These are phyloP conservation scores for Corythoichthys intestinalis DNA, from an alignment of 2,113 vertebrate genomes.

Conservation along the genomic window DNA sequence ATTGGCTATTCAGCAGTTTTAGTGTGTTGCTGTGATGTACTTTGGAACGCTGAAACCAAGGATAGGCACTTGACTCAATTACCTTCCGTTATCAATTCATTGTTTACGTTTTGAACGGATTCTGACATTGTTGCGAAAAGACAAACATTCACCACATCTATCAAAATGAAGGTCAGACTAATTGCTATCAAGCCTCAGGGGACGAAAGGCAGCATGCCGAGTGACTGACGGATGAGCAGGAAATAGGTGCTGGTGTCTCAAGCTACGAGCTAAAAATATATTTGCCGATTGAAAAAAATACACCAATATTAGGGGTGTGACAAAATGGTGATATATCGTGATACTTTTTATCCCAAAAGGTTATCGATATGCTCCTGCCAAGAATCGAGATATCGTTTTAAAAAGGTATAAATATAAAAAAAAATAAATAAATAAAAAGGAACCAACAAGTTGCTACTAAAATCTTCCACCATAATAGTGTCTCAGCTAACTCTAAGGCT, in stretches of 20 bases:
- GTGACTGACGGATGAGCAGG: slow-evolving; percentile 37
- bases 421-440: too few relatives aligned
- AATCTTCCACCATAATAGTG: too few relatives aligned
- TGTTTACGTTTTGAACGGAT: not conserved
- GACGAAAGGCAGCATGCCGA: slow-evolving; percentile 29
- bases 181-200: slow-evolving; percentile 33
- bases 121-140: not conserved
- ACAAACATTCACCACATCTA: not conserved
- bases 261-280: not conserved
- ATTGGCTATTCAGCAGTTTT: not conserved
- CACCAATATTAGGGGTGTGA: not conserved
- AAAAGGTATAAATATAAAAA: too few relatives aligned
- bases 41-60: not conserved
- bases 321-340: too few relatives aligned
- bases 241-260: slow-evolving; percentile 23
- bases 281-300: not conserved
- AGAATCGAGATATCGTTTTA: too few relatives aligned
- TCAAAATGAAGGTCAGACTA: slow-evolving; percentile 33
- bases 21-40: not conserved
- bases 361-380: too few relatives aligned
- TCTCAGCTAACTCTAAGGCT: too few relatives aligned
- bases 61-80: not conserved
- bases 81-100: not conserved
- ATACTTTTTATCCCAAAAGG: too few relatives aligned
- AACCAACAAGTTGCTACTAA: too few relatives aligned